Conservation (phyloP, 2,797 vertebrate species). For the Falco cherrug region DNA sequence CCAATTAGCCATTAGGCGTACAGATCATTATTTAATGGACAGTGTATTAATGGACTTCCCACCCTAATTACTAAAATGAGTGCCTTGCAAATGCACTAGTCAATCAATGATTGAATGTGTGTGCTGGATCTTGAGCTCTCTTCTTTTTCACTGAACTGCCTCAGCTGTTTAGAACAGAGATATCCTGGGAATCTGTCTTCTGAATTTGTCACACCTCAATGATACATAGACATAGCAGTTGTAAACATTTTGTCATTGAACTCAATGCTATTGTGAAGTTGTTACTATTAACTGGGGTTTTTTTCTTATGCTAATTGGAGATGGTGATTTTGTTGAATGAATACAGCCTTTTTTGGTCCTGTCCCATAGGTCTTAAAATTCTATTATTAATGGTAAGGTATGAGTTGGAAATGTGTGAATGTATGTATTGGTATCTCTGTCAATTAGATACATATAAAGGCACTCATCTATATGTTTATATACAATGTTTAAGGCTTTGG, state of each 20-base stretch:
- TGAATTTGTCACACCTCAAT: background rate
- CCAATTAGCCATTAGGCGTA: conserved; percentile 59
- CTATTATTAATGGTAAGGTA: background rate
- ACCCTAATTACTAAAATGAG: conserved; percentile 73
- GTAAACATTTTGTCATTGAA: background rate
- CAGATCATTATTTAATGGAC: conserved; percentile 65
- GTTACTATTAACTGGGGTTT: background rate
- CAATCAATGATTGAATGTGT: conserved; percentile 63
- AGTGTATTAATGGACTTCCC: conserved; percentile 71
- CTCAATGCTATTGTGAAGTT: background rate
- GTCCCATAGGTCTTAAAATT: background rate
- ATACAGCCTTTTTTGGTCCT: background rate
- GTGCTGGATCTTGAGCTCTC: conserved; percentile 9
- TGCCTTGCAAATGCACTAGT: conserved; percentile 64
- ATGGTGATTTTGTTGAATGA: background rate
- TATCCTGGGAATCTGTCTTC: background rate
- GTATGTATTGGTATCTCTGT: accelerated
- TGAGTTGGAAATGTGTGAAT: background rate
- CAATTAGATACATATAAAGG: background rate
- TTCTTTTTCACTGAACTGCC: background rate
- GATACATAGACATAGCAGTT: background rate
- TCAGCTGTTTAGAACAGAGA: conserved; percentile 7
- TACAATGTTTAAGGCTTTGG: background rate
- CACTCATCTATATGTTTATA: background rate
- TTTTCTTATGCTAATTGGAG: background rate